Evolutionary conservation across 2,888 invertebrate genomes (phyloP).

Genomic region (Yponomeuta sedellus): DNA sequence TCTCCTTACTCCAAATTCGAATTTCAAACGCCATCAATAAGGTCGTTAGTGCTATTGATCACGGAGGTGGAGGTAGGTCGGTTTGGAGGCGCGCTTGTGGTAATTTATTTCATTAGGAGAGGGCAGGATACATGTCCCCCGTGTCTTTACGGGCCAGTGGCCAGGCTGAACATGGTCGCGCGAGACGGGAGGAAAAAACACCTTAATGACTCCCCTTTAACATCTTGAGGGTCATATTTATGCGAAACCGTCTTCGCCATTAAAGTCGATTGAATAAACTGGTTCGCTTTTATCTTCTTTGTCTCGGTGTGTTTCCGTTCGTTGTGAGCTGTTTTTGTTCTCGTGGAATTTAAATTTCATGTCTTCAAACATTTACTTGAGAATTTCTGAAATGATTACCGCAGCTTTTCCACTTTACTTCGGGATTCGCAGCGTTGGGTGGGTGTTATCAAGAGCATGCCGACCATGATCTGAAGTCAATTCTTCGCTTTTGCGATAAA

Average conservation of each 20-base stretch:
- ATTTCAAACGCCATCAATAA: conserved; percentile 1
- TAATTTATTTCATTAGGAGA: conserved; percentile 75
- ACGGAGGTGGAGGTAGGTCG: conserved; percentile 16
- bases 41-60: not conserved
- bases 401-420: not conserved
- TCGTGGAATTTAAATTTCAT: not conserved
- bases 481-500: too few relatives aligned
- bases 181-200: conserved; percentile 62
- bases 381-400: not conserved
- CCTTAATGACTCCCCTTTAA: conserved; percentile 32
- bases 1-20: not conserved
- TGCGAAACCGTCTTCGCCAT: conserved; percentile 56
- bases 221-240: conserved; percentile 47
- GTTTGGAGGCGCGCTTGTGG: conserved; percentile 29
- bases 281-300: conserved; percentile 54
- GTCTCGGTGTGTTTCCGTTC: conserved; percentile 47
- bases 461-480: too few relatives aligned
- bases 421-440: too few relatives aligned
- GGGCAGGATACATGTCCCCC: conserved; percentile 74
- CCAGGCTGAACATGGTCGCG: conserved; percentile 45
- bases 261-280: conserved; percentile 56
- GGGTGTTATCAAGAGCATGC: too few relatives aligned
- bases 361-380: not conserved
- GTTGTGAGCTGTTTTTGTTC: conserved; percentile 20
- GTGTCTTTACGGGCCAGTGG: conserved; percentile 67